These are phyloP conservation scores for Scaptodrosophila latifasciaeformis DNA, from an alignment of 2,888 invertebrate species.

Conservation along the genomic window DNA sequence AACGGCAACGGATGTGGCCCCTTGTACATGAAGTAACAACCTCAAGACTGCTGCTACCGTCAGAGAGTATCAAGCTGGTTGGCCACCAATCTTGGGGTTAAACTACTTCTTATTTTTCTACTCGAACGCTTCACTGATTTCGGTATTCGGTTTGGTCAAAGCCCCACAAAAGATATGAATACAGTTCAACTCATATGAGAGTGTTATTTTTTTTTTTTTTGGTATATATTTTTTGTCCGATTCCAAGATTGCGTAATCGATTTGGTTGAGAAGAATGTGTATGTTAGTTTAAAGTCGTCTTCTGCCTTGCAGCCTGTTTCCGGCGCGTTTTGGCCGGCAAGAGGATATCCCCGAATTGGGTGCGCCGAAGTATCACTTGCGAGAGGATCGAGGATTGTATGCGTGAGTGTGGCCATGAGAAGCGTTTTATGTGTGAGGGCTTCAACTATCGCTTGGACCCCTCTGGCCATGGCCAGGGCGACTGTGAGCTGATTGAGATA, in stretches of 20 bases:
- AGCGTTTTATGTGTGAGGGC: slow-evolving; percentile 86
- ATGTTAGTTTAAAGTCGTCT: not conserved
- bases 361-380: slow-evolving; percentile 82
- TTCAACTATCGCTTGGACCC: slow-evolving; percentile 89
- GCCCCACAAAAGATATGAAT: too few relatives aligned
- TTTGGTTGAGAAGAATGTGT: not conserved
- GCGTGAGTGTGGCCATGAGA: slow-evolving; percentile 84
- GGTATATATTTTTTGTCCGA: slow-evolving; percentile 7
- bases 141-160: slow-evolving; percentile 6
- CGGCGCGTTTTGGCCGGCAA: slow-evolving; percentile 85
- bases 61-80: slow-evolving; percentile 30
- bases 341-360: slow-evolving; percentile 81
- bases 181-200: too few relatives aligned
- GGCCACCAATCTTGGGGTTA: slow-evolving; percentile 56
- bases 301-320: slow-evolving; percentile 82
- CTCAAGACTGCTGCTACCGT: slow-evolving; percentile 9
- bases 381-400: slow-evolving; percentile 86
- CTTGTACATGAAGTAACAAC: slow-evolving; percentile 8
- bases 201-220: slow-evolving; percentile 2
- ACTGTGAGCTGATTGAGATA: slow-evolving; percentile 85
- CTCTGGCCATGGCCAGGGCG: slow-evolving; percentile 82
- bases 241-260: slow-evolving; percentile 24
- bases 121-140: slow-evolving; percentile 53
- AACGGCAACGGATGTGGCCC: slow-evolving; percentile 50
- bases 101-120: slow-evolving; percentile 43